Base-by-base conservation (phyloP, 2,888 invertebrate species). In the Lumbricus terrestris region DNA sequence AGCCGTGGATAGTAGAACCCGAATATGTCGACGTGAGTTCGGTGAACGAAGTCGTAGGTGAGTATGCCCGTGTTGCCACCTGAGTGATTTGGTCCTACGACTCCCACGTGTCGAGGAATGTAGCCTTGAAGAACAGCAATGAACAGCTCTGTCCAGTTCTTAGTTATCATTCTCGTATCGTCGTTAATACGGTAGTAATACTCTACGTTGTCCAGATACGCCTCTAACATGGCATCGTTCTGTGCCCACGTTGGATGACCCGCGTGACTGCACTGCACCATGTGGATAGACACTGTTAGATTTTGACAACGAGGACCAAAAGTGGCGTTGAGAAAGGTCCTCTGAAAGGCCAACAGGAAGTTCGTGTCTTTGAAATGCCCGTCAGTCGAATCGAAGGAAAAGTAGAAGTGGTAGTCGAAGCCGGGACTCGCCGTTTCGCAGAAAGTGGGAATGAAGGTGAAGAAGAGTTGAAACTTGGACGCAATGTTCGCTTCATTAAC, bases 201-300 rank as follows among this genome's bases (percentile, higher is more conserved):
- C 18, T 91, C 91, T 1, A 89, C 82, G 85, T 91, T 88, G 83
- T 92, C 92, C 20, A 92, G 89, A 90, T 92, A 92, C 23, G 92
- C 92, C 33, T 90, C 92, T 69, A 92, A 90, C 92, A 92, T 92
- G 91, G 93, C 93, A 40, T 93, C 93, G 88, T 93, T 93, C 90
- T 93, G 93, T 8, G 93, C 92, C 92, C 93, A 92, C 35, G 92
- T 92, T 20, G 93, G 93, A n/a, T 89, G 37, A 35, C 90, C 89
- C 6, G 33, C 89, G 90, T 93, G 92, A n/a, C 82, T 88, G 85
- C 93, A 93, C 69, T 90, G 89, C 8, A 92, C 91, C 34, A 93
- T 88, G 42, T 92, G 91, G 33, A 92, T 89, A 5, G 34, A 29
- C 8, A 89, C 42, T 23, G 34, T 38, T 33, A 47, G 42, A 54